These are phyloP conservation scores for Deilephila porcellus DNA, from an alignment of 2,888 invertebrate genomes.

Conservation along the genomic window DNA sequence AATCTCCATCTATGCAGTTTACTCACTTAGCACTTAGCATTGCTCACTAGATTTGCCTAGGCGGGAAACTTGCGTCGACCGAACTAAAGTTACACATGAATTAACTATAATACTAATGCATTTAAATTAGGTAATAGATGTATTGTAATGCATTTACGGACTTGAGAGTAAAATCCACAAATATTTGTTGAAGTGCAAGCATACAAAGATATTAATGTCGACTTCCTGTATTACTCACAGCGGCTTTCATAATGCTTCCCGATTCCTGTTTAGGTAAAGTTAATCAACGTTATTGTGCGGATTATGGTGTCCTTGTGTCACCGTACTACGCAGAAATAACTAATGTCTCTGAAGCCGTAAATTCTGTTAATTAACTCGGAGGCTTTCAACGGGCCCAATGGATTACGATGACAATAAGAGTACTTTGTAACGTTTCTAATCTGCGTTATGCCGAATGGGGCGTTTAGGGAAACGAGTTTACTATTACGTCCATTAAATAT, in stretches of 20 bases:
- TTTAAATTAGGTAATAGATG: background rate
- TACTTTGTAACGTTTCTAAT: slow-evolving; percentile 30
- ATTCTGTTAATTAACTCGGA: slow-evolving; percentile 64
- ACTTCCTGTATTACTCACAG: background rate
- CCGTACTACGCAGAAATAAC: slow-evolving; percentile 7
- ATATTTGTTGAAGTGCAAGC: background rate
- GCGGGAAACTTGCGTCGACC: background rate
- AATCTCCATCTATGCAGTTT: slow-evolving; percentile 3
- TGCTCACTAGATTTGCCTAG: background rate
- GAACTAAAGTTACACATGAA: background rate
- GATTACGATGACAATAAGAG: slow-evolving; percentile 41
- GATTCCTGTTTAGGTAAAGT: slow-evolving; percentile 22
- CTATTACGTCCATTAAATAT: too few species aligned
- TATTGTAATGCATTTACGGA: background rate
- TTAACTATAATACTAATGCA: background rate
- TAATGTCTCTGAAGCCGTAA: slow-evolving; percentile 48
- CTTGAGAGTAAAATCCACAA: background rate
- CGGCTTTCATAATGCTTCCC: background rate
- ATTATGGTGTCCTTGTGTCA: slow-evolving; percentile 11
- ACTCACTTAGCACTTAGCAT: background rate
- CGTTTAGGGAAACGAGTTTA: background rate
- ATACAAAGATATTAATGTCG: background rate
- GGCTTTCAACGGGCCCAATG: slow-evolving; percentile 56
- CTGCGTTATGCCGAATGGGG: slow-evolving; percentile 36
- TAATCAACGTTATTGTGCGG: slow-evolving; percentile 24